A percentile compares a stretch with the other conserved stretches of the same genome.
Conservation (phyloP, 2,113 vertebrate genomes). For the Misgurnus mizolepis region DNA sequence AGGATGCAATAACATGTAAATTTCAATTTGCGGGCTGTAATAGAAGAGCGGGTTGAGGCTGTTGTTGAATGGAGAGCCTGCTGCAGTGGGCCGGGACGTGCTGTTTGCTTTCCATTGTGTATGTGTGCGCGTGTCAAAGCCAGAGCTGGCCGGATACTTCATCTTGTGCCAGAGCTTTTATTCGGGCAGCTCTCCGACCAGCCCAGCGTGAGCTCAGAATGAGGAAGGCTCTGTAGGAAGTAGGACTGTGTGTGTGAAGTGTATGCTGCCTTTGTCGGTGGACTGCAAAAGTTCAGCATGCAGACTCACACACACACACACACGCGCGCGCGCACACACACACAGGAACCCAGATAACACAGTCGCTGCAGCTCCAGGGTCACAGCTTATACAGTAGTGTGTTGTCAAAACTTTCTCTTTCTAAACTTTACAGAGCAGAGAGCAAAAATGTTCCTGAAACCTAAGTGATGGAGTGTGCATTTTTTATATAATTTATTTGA, state of each 20-base stretch:
- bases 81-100: conserved; percentile 23
- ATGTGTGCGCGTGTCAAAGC: conserved; percentile 18
- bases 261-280: neutral
- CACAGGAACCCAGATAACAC: conserved; percentile 20
- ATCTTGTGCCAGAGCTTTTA: conserved; percentile 34
- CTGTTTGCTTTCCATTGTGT: conserved; percentile 32
- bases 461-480: neutral
- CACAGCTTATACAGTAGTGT: neutral
- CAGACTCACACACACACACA: neutral
- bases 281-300: neutral
- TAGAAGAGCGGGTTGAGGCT: conserved; percentile 50
- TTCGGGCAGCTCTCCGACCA: neutral
- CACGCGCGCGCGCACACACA: neutral
- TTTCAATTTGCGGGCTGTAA: conserved; percentile 66
- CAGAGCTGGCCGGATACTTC: conserved; percentile 35
- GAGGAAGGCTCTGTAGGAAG: conserved; percentile 3
- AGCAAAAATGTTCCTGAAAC: neutral
- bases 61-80: conserved; percentile 29
- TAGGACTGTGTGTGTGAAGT: neutral
- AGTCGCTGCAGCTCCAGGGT: neutral
- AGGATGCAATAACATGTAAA: conserved; percentile 70
- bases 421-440: neutral
- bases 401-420: neutral
- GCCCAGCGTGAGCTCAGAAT: conserved; percentile 21
- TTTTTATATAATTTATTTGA: neutral